A percentile compares a stretch with the other conserved stretches of the same genome.
These are phyloP conservation scores for Falco rusticolus DNA, from an alignment of 2,797 vertebrate genomes.

Conservation along the genomic window DNA sequence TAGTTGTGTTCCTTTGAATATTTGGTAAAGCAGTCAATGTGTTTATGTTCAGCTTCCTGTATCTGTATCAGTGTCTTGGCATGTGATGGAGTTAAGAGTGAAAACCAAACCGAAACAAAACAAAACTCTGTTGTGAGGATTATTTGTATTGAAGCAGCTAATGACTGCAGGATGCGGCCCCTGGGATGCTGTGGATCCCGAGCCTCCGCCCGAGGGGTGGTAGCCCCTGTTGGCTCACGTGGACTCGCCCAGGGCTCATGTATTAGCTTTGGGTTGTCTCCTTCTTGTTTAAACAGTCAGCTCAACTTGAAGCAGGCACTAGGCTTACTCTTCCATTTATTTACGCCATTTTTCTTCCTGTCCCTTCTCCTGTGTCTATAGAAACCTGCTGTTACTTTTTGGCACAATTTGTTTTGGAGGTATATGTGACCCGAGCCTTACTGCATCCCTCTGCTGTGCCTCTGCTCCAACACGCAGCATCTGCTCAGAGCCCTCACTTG, in stretches of 20 bases:
- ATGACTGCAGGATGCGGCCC: neutral
- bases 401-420: neutral
- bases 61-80: slow-evolving; percentile 13
- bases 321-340: neutral
- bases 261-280: neutral
- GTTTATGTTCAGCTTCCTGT: slow-evolving; percentile 49
- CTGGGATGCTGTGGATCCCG: neutral
- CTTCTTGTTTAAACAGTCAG: neutral
- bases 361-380: accelerated
- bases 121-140: neutral
- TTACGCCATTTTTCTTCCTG: neutral
- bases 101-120: neutral
- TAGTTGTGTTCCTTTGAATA: neutral
- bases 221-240: accelerated
- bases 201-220: accelerated
- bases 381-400: neutral
- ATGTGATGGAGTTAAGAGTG: neutral
- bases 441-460: too few species aligned
- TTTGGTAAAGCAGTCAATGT: neutral
- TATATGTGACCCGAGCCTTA: accelerated
- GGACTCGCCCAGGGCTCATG: accelerated
- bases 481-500: neutral
- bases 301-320: neutral
- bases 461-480: accelerated
- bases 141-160: neutral